A percentile compares a stretch with the other conserved stretches of the same genome.
These are phyloP conservation scores for Grantiella picta DNA, from an alignment of 2,113 vertebrate species.

Conservation along the genomic window DNA sequence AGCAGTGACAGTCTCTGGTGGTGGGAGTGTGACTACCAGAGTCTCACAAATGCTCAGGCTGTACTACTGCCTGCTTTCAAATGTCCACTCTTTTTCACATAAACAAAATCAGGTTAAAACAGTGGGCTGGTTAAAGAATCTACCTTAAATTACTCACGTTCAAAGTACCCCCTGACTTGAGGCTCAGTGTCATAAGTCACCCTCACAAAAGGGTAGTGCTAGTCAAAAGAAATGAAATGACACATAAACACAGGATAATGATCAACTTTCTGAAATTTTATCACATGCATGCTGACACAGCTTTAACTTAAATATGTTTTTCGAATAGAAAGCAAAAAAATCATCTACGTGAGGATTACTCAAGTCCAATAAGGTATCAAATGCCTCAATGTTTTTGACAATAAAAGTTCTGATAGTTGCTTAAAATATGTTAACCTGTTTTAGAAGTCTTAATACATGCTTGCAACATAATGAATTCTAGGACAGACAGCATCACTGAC, in stretches of 20 bases:
- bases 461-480: neutral
- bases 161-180: neutral
- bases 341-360: neutral
- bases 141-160: neutral
- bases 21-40: neutral
- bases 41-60: fast-evolving
- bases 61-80: neutral
- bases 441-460: neutral
- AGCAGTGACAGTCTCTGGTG: neutral
- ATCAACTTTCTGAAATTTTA: neutral
- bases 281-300: neutral
- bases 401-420: neutral
- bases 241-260: neutral
- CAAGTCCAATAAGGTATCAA: neutral
- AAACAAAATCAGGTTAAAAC: neutral
- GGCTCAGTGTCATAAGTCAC: neutral
- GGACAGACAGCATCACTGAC: neutral
- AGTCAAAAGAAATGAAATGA: neutral
- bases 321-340: neutral
- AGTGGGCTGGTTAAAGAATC: neutral
- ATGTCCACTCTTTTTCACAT: neutral
- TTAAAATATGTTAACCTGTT: neutral
- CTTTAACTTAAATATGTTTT: neutral
- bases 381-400: neutral
- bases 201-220: neutral